Base-by-base conservation (phyloP, 1,140 invertebrate species). In the Meloidogyne hapla region DNA sequence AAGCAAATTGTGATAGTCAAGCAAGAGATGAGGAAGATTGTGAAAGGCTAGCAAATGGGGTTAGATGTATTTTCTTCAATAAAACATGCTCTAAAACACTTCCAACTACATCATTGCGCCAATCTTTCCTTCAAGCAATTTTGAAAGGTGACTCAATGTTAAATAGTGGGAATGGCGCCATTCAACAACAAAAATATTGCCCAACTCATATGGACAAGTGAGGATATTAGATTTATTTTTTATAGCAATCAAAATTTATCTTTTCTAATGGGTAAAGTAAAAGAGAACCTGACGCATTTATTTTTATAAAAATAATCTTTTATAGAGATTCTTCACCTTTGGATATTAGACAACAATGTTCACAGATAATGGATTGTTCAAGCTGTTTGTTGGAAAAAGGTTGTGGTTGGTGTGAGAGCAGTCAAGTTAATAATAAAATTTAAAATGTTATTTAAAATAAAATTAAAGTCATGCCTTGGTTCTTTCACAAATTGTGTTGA, bases 361-460 rank as follows among this genome's bases (percentile, higher is more conserved):
- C 75, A 23, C 69, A 74, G 12, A 67, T 81, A 68, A 83, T 73
- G 10, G 82, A 84, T 40, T 82, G 81, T 65, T 40, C 45, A n/a
- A 66, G 78, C 28, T 82, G 81, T 63, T 48, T 84, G 12, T 45
- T 23, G n/a, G 76, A 75, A 61, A 81, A 77, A 72, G 72, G 79
- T 12, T 82, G 81, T 45, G 83, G 82, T 26, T 82, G 81, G 81
- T 82, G 81, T 62, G 79, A 77, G n/a, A 77, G 69, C 15, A 84
- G 77, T 25, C 62, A 74, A 6, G 23, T 73, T 21, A 21, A 3
- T 23, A 61, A 18, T 21, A 23, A 45, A 4, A 12, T 33, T 33
- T 33, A 33, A 33, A 33, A 33, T 33, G n/a, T n/a, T n/a, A n/a
- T 33, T 33, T 33, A 6, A 8, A 33, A n/a, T 23, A 15, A 4